These are phyloP conservation scores for Gastrophryne carolinensis DNA, from an alignment of 2,797 vertebrate species.

Conservation along the genomic window DNA sequence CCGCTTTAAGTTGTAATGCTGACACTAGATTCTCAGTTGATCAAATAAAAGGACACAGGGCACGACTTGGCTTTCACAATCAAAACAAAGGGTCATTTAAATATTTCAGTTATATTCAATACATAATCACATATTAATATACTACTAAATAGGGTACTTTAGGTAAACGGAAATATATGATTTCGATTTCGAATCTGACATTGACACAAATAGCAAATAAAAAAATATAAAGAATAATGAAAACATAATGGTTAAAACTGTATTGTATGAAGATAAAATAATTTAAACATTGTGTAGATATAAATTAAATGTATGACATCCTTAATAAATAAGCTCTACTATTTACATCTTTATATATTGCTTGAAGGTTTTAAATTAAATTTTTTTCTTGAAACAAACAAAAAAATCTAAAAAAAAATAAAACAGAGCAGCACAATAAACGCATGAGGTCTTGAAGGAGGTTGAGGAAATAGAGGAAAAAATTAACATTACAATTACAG, in stretches of 20 bases:
- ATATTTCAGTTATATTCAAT: constrained; percentile 1
- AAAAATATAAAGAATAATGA: constrained; percentile 64
- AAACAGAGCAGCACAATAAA: constrained; percentile 42
- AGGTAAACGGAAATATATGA: constrained; percentile 18
- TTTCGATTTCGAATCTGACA: constrained; percentile 65
- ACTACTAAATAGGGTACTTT: constrained; percentile 12
- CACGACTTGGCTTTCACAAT: background rate
- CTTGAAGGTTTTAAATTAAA: constrained; percentile 91
- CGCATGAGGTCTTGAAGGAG: constrained; percentile 21
- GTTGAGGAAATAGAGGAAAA: constrained; percentile 29
- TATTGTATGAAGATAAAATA: constrained; percentile 87
- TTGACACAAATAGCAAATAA: constrained; percentile 63
- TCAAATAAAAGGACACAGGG: background rate
- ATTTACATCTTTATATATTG: constrained; percentile 97
- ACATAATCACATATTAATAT: constrained; percentile 28
- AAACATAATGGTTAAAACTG: constrained; percentile 75
- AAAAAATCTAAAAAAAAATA: constrained; percentile 58
- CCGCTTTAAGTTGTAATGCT: background rate
- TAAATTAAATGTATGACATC: constrained; percentile 99
- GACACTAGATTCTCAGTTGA: background rate
- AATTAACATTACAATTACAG: constrained; percentile 60
- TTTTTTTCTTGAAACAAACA: constrained; percentile 81
- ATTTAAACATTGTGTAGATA: constrained; percentile 98
- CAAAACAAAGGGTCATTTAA: constrained; percentile 8
- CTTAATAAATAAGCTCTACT: constrained; percentile 99